These are phyloP conservation scores for Apis cerana DNA, from an alignment of 1,140 invertebrate species.

Conservation along the genomic window DNA sequence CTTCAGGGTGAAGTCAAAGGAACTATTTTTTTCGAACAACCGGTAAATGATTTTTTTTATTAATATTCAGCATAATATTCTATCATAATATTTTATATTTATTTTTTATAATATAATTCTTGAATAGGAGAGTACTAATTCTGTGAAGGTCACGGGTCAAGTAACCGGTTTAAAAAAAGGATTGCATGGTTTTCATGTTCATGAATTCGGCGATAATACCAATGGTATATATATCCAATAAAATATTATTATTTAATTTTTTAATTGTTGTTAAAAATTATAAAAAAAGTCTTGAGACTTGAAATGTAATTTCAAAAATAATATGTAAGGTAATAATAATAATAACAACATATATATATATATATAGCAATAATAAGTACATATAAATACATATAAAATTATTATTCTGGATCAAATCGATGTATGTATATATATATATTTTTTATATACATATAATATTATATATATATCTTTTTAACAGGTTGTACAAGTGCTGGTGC, in stretches of 20 bases:
- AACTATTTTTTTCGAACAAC: constrained; percentile 89
- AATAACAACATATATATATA: too few species aligned
- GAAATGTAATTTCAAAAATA: too few species aligned
- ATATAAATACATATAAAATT: too few species aligned
- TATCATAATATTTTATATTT: background rate
- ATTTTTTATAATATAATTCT: constrained; percentile 19
- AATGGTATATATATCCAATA: constrained; percentile 83
- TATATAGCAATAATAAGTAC: background rate
- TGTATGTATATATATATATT: too few species aligned
- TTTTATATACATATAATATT: background rate
- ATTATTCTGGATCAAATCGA: too few species aligned
- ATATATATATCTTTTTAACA: constrained; percentile 57
- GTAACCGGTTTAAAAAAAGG: constrained; percentile 87
- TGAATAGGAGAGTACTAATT: constrained; percentile 78
- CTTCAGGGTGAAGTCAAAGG: constrained; percentile 92
- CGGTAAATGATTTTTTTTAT: constrained; percentile 80
- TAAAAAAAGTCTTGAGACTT: too few species aligned
- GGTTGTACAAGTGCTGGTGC: constrained; percentile 97
- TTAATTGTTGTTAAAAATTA: background rate
- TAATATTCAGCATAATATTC: background rate
- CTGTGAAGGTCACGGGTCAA: constrained; percentile 87
- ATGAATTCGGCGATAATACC: constrained; percentile 98
- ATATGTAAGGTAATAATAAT: too few species aligned
- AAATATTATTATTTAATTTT: background rate
- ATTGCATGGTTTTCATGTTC: constrained; percentile 96